A percentile compares a stretch with the other conserved stretches of the same genome.
These are phyloP conservation scores for Panagrolaimus sp. DNA, from an alignment of 1,140 invertebrate genomes.

Conservation along the genomic window DNA sequence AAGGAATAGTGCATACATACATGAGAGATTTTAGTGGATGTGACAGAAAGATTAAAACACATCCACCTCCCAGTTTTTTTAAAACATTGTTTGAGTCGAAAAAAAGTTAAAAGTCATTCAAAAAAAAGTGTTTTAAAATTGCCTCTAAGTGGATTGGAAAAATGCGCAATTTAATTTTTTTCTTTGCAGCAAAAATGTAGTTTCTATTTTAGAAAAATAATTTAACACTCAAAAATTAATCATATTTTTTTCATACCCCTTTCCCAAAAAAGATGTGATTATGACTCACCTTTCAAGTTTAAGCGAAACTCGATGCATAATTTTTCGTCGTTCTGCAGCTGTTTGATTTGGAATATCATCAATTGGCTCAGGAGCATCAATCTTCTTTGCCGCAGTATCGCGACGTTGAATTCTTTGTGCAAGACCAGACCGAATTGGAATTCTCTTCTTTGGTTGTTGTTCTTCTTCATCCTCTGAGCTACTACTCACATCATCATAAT, in stretches of 20 bases:
- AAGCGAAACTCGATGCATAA: conserved; percentile 85
- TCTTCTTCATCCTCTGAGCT: no score
- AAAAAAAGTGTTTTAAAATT: no score
- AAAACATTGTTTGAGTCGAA: no score
- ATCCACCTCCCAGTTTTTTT: no score
- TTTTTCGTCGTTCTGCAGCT: conserved; percentile 85
- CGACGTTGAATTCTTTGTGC: conserved; percentile 86
- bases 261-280: not conserved
- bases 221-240: not conserved
- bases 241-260: not conserved
- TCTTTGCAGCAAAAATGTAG: not conserved
- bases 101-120: no score
- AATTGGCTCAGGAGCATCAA: conserved; percentile 80
- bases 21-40: no score
- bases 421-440: conserved; percentile 59
- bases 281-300: conserved; percentile 74
- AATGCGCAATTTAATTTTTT: no score
- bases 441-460: no score
- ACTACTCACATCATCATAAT: no score
- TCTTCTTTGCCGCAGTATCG: conserved; percentile 90
- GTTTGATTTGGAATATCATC: conserved; percentile 84
- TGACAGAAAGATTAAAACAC: no score
- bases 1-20: no score
- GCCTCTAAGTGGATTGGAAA: no score
- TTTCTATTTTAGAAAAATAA: not conserved